phyloP scores from a whole-genome alignment of 1,140 invertebrate genomes.

The Muscidifurax raptorellus region DNA sequence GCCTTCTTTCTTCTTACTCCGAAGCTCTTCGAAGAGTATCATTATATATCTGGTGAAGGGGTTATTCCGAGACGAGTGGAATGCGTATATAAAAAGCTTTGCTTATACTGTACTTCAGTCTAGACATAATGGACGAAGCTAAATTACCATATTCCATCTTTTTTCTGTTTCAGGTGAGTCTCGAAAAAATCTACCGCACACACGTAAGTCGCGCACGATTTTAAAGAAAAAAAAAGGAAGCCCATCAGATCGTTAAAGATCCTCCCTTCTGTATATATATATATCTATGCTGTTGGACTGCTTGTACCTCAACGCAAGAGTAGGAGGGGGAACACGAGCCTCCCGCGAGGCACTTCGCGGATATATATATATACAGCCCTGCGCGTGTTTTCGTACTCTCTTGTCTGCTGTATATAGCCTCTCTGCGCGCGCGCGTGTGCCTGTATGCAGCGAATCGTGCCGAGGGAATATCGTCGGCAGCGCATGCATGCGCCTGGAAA shows the following conservation, averaged over 20 bases:
- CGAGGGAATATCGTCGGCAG: not conserved
- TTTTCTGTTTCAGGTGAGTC: conserved; percentile 30
- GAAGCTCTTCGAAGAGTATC: not conserved
- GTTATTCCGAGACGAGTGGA: not conserved
- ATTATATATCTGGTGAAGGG: not conserved
- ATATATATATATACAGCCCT: not conserved
- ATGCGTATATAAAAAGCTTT: not conserved
- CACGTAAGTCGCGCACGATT: no score
- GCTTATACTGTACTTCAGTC: not conserved
- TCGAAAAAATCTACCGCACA: not conserved
- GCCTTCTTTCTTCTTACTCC: not conserved
- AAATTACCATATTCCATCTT: not conserved
- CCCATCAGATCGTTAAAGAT: not conserved
- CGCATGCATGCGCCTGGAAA: not conserved
- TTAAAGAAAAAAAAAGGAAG: not conserved
- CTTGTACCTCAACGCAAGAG: not conserved
- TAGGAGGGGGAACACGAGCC: not conserved
- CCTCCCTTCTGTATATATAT: not conserved
- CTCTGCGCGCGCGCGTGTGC: no score
- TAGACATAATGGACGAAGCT: not conserved
- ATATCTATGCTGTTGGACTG: not conserved
- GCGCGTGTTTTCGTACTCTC: not conserved
- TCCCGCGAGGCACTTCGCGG: conserved; percentile 10
- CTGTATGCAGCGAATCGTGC: not conserved
- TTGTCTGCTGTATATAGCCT: not conserved